A percentile compares a stretch with the other conserved stretches of the same genome.
These are phyloP conservation scores for Chaitophorus viminalis DNA, from an alignment of 2,888 invertebrate genomes.

Conservation along the genomic window DNA sequence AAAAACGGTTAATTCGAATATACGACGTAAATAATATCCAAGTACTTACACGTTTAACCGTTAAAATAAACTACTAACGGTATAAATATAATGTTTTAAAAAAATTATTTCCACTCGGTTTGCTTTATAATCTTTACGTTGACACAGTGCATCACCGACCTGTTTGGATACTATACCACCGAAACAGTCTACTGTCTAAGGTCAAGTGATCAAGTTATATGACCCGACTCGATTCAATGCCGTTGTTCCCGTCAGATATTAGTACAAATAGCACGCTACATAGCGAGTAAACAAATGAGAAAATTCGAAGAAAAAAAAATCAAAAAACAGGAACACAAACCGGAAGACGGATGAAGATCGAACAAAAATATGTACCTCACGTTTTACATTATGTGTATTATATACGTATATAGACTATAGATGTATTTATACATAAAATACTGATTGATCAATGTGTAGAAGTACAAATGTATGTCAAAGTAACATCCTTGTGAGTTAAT, in stretches of 20 bases:
- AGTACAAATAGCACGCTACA: neutral
- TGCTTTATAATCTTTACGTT: neutral
- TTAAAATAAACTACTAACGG: too few species aligned
- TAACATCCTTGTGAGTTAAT: constrained; percentile 1
- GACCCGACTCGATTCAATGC: constrained; percentile 16
- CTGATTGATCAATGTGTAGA: neutral
- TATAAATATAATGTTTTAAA: too few species aligned
- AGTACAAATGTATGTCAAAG: neutral
- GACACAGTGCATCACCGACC: constrained; percentile 4
- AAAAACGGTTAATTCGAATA: too few species aligned
- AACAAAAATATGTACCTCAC: too few species aligned
- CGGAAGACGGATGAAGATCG: neutral
- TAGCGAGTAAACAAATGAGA: neutral
- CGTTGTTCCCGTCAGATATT: neutral
- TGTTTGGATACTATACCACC: constrained; percentile 3
- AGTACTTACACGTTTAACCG: too few species aligned
- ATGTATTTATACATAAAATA: too few species aligned
- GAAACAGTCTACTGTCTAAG: constrained; percentile 2
- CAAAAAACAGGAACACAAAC: neutral
- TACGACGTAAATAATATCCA: too few species aligned
- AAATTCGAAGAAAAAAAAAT: neutral
- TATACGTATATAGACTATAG: neutral
- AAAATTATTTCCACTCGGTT: too few species aligned
- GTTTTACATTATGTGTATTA: too few species aligned
- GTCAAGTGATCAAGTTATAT: neutral